These are phyloP conservation scores for Pterocles burchelli DNA, from an alignment of 2,113 vertebrate species.

Conservation along the genomic window DNA sequence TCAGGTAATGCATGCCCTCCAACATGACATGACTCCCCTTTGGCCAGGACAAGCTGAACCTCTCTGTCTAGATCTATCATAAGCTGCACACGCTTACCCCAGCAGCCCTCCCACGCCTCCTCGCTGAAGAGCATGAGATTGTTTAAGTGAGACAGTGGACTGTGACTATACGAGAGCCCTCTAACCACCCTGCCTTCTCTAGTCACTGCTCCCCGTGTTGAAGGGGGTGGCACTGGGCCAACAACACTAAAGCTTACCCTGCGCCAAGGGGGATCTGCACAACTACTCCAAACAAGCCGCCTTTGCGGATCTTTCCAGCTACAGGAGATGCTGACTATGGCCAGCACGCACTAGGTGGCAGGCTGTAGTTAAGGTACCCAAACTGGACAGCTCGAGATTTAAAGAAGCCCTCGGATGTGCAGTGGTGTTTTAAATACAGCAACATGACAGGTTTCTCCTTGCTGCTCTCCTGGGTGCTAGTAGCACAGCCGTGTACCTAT, in stretches of 20 bases:
- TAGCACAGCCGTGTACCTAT: not conserved
- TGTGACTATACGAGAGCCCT: not conserved
- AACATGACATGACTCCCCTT: not conserved
- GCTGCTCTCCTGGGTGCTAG: not conserved
- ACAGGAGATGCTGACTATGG: not conserved
- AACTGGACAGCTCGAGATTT: not conserved
- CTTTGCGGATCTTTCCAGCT: not conserved
- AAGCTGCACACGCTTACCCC: not conserved
- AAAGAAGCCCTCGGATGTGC: not conserved
- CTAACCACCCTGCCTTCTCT: not conserved
- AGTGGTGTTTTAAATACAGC: constrained; percentile 24
- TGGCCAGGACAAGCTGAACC: not conserved
- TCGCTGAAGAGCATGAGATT: not conserved
- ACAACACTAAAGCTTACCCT: not conserved
- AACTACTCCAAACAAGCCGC: not conserved
- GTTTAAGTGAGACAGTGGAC: not conserved
- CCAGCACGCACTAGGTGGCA: constrained; percentile 48
- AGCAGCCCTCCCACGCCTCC: not conserved
- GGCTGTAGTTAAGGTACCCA: constrained; percentile 17
- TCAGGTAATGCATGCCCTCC: not conserved
- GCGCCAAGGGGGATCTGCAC: not conserved
- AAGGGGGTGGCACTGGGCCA: not conserved
- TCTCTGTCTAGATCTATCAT: not conserved
- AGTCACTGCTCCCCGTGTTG: not conserved
- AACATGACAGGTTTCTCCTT: constrained; percentile 48